Conservation (phyloP, 2,888 invertebrate genomes). For the Alviniconcha strummeri region DNA sequence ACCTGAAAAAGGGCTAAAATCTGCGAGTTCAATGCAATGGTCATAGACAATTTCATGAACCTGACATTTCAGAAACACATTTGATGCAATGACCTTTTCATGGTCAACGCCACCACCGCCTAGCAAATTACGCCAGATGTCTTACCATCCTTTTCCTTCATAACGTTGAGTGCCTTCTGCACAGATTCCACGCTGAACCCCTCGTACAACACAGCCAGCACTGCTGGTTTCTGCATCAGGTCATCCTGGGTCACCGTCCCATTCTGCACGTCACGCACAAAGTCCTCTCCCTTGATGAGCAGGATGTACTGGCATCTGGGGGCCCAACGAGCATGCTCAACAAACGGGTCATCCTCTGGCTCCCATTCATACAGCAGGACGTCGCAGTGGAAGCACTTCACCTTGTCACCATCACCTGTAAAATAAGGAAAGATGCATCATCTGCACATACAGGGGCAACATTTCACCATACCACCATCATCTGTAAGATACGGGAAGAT, state of each 20-base stretch:
- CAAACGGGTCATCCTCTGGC: constrained; percentile 91
- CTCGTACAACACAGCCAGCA: constrained; percentile 23
- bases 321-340: constrained; percentile 94
- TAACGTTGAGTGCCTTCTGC: constrained; percentile 4
- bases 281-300: constrained; percentile 86
- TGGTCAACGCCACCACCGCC: no score
- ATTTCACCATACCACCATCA: not conserved
- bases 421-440: not conserved
- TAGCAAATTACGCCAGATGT: not conserved
- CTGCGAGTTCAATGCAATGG: no score
- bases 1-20: no score
- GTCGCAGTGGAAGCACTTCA: constrained; percentile 93
- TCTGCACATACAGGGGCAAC: not conserved
- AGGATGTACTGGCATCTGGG: constrained; percentile 87
- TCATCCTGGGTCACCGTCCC: not conserved
- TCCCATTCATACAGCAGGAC: constrained; percentile 95
- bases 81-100: no score
- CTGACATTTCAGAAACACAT: no score
- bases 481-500: no score
- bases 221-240: constrained; percentile 27
- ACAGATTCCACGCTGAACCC: constrained; percentile 18
- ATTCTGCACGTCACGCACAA: constrained; percentile 76
- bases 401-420: constrained; percentile 84
- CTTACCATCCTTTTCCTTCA: constrained; percentile 28
- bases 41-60: no score